Base-by-base conservation (phyloP, 1,140 invertebrate species). In the Diabrotica virgifera region DNA sequence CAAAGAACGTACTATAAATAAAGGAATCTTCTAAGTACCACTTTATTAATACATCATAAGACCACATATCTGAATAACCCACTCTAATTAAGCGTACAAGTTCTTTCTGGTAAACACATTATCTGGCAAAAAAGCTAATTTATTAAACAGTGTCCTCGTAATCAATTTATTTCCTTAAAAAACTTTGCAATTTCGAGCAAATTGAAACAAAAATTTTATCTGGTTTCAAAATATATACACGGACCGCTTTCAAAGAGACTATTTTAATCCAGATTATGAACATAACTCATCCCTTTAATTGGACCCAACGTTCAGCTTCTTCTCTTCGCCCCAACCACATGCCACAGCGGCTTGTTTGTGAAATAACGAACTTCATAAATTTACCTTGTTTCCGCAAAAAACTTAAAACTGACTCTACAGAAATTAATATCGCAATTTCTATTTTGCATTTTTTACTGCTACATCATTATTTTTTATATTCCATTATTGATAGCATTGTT, bases 281-380 rank as follows among this genome's bases (percentile, higher is more conserved):
- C 63, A 70, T 70, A 68, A 70, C 69, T 70, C 66, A 70, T 68
- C 60, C 62, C 60, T 65, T 67, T 70, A 70, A 70, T 70, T 70
- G 69, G 62, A 37, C 37, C 37, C 59, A 53, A 56, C 52, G 61
- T 67, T 63, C 38, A 51, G 38, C 46, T 69, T 37, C 61, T 63
- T 53, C 52, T 51, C 12, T n/a, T 2, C 14, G 35, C 59, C 60
- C 62, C 36, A 65, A 38, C 59, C 40, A 65, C 63, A 70, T 68
- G 61, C 60, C 61, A 60, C 40, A 60, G 46, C 64, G 64, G 59
- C 63, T 67, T 70, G 68, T 70, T 67, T 64, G 52, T 55, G 62
- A 63, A 63, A 70, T 70, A 70, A 70, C 68, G 69, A 70, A 70
- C 66, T 68, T 68, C 63, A 70, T 70, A 70, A 70, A 70, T 70